Base-by-base conservation (phyloP, 2,113 vertebrate genomes). In the Mustela nigripes region DNA sequence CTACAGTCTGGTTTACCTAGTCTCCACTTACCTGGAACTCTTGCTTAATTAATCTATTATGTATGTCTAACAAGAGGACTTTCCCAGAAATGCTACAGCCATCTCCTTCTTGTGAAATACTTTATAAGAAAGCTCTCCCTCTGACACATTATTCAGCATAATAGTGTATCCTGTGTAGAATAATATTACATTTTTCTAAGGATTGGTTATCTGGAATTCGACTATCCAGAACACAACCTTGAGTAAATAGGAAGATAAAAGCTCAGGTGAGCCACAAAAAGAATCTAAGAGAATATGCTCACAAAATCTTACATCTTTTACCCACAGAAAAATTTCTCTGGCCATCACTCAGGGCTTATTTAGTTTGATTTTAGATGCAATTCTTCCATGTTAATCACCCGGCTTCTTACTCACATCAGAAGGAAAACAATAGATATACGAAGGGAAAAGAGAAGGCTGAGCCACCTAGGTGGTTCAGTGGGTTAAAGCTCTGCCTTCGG, bases 81-180 rank as follows among this genome's bases (percentile, higher is more conserved):
- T 94, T 90, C 84, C 60, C 53, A 87, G 53, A 26, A 79, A 82
- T 15, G 82, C 28, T 85, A 88, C 78, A 91, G 48, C 58, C 81
- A 53, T 84, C 58, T 79, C 83, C 84, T 93, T 89, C 94, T 95
- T 83, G 26, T 28, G 45, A 96, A 79, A 42, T 50, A 19, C 31
- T 97, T 80, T 78, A 56, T 42, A 92, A 95, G 92, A 78, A 93
- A 93, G 16, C 53, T 92, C 69, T 81, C 58, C 73, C 42, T 31
- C 63, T 93, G 69, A 76, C 89, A 71, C 31, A 18, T 76, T 73
- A 82, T 7, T 65, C 81, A 56, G 62, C 4, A 5, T 60, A 79
- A 65, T 76, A 48, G 39, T 50, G 42, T 60, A 31, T 39, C 69
- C 78, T 85, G 18, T 73, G 53, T 65, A 88, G 16, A 89, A 80